Conservation (phyloP, 2,797 vertebrate species). For the Peromyscus attwateri region DNA sequence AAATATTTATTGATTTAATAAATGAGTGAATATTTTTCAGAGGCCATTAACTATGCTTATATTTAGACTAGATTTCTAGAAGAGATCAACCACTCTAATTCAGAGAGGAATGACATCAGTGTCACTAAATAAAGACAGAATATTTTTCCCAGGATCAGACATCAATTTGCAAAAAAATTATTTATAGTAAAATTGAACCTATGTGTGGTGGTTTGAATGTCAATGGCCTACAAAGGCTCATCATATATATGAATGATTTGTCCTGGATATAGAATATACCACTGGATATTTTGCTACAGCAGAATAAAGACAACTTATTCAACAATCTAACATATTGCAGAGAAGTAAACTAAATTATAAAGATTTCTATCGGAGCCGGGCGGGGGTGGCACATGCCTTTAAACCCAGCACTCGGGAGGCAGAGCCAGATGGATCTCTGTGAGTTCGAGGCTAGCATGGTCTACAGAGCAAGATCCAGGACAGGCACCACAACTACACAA, state of each 20-base stretch:
- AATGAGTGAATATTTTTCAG: slow-evolving; percentile 32
- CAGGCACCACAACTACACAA: too few species aligned
- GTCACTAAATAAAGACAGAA: background rate
- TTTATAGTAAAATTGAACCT: background rate
- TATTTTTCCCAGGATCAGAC: background rate
- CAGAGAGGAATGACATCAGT: background rate
- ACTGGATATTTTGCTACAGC: background rate
- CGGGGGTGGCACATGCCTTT: too few species aligned
- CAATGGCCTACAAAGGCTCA: background rate
- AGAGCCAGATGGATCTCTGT: too few species aligned
- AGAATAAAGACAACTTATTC: background rate
- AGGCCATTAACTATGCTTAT: background rate
- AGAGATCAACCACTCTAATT: background rate
- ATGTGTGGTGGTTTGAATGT: background rate
- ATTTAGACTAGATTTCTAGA: background rate
- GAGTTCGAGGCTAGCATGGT: too few species aligned
- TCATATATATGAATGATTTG: background rate
- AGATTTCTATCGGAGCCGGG: background rate
- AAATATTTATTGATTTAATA: slow-evolving; percentile 57
- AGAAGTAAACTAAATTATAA: background rate
- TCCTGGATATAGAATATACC: background rate
- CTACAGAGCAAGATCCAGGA: too few species aligned
- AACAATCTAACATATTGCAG: background rate
- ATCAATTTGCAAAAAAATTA: slow-evolving; percentile 45
- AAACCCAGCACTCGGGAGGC: too few species aligned